phyloP scores from a whole-genome alignment of 2,113 vertebrate species.

The Peucedramus taeniatus region DNA sequence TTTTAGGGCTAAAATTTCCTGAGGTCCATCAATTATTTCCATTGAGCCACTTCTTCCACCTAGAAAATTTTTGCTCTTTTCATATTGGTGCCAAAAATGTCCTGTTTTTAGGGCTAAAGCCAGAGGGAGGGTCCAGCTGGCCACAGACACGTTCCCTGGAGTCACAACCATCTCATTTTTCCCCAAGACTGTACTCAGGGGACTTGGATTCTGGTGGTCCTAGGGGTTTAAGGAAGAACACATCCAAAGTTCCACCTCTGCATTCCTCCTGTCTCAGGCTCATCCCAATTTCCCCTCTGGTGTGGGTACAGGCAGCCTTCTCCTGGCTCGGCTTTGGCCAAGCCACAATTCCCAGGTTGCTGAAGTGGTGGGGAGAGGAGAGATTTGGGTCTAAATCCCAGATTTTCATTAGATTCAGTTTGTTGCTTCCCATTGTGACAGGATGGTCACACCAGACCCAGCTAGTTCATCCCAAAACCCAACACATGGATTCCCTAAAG shows the following conservation, averaged over 20 bases:
- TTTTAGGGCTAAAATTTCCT: neutral
- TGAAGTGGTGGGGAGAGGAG: neutral
- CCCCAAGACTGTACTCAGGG: too few species aligned
- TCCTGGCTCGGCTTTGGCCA: neutral
- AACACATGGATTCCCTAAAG: accelerated
- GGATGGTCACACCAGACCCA: neutral
- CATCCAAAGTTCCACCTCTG: neutral
- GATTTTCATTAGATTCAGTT: neutral
- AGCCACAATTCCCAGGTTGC: neutral
- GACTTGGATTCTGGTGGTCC: neutral
- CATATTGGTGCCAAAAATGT: neutral
- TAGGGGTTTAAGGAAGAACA: neutral
- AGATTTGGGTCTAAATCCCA: neutral
- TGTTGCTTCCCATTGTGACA: accelerated
- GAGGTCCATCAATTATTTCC: too few species aligned
- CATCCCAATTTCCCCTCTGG: neutral
- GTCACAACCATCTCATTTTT: neutral
- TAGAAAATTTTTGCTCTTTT: neutral
- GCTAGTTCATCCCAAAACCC: neutral
- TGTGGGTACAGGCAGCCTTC: neutral
- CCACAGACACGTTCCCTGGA: neutral
- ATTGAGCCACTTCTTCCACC: neutral
- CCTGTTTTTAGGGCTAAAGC: neutral
- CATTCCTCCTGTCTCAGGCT: neutral
- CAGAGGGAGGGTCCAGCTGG: neutral